Evolutionary conservation across 1,140 invertebrate species (phyloP).

Genomic region (Aphelenchoides avenae): DNA sequence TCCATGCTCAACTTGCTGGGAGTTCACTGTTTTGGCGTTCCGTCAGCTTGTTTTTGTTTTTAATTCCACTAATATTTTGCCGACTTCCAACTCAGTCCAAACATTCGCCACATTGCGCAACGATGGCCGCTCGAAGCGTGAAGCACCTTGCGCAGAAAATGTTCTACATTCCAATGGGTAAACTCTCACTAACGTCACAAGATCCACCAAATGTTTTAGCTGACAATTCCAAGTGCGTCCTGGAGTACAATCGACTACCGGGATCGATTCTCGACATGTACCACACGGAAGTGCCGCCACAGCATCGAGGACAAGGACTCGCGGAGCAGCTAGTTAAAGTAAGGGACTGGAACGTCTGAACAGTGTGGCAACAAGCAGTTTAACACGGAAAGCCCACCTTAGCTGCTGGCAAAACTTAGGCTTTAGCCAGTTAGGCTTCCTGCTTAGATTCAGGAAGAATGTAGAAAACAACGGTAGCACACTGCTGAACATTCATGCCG

Average conservation of each 20-base stretch:
- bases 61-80: too few species aligned
- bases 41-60: too few species aligned
- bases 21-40: too few species aligned
- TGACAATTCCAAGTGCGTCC: slow-evolving; percentile 21
- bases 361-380: neutral
- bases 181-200: slow-evolving; percentile 6
- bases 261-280: slow-evolving; percentile 24
- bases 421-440: neutral
- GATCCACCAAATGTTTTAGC: slow-evolving; percentile 24
- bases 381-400: neutral
- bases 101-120: too few species aligned
- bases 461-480: too few species aligned
- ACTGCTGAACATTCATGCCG: too few species aligned
- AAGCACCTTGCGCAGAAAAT: too few species aligned
- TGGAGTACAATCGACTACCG: slow-evolving; percentile 29
- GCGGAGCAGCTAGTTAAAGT: slow-evolving; percentile 33
- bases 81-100: too few species aligned
- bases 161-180: slow-evolving; percentile 33
- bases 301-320: slow-evolving; percentile 26
- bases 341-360: neutral
- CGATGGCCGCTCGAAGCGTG: too few species aligned
- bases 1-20: too few species aligned
- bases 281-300: slow-evolving; percentile 27
- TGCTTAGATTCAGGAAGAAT: too few species aligned
- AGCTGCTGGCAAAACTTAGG: too few species aligned